Percentiles rank a stretch among this genome's conserved stretches.
Evolutionary conservation across 1,140 invertebrate genomes (phyloP).

Genomic region (Archivesica marissinica): DNA sequence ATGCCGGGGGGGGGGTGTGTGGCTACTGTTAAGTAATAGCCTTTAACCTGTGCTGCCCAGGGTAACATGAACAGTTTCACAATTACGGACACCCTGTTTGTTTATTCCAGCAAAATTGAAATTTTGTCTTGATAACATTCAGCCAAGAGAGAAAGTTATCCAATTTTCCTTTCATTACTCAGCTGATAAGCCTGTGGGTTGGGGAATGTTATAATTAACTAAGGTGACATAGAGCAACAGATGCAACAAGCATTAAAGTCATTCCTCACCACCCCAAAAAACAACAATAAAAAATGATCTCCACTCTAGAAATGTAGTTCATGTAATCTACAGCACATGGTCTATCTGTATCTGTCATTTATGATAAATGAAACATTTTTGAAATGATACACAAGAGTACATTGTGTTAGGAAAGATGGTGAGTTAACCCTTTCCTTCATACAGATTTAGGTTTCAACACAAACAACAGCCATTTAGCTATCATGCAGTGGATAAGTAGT

Average conservation of each 20-base stretch:
- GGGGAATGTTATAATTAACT: conserved; percentile 19
- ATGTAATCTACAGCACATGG: conserved; percentile 24
- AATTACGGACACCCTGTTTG: background rate
- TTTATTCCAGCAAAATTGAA: background rate
- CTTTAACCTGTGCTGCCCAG: too few species aligned
- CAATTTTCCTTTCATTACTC: background rate
- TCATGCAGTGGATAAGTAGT: too few species aligned
- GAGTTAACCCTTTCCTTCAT: too few species aligned
- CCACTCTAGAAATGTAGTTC: background rate
- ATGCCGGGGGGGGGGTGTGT: too few species aligned
- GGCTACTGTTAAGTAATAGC: too few species aligned
- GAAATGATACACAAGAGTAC: too few species aligned
- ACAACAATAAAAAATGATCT: background rate
- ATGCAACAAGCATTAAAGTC: background rate
- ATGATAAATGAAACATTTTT: conserved; percentile 15
- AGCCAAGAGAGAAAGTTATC: background rate
- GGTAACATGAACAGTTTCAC: background rate
- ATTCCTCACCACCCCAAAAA: too few species aligned
- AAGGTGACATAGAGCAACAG: conserved; percentile 26
- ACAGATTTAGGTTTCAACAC: too few species aligned
- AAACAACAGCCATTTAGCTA: too few species aligned
- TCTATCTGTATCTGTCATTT: conserved; percentile 1
- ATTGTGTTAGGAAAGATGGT: too few species aligned
- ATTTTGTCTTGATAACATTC: background rate
- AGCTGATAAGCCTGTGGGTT: background rate